Percentiles rank a stretch among this genome's conserved stretches.
These are phyloP conservation scores for Xiphydria camelus DNA, from an alignment of 2,888 invertebrate species.

Conservation along the genomic window DNA sequence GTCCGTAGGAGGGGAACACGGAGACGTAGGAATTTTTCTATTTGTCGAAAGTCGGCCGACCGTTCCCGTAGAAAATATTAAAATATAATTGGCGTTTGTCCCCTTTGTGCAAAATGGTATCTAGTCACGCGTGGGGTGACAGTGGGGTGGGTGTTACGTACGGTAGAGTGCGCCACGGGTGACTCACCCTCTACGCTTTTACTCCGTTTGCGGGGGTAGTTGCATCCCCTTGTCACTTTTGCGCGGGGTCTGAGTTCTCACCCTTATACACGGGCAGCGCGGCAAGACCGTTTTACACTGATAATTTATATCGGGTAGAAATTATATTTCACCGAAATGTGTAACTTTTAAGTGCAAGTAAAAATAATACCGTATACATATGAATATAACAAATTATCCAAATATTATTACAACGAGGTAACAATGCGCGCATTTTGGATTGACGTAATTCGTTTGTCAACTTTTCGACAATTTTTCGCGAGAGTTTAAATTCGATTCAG, in stretches of 20 bases:
- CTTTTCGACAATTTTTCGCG: no score
- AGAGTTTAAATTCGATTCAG: no score
- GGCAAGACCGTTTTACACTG: no score
- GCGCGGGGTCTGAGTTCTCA: conserved; percentile 32
- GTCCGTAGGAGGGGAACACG: no score
- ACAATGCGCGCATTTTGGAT: no score
- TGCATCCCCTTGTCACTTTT: conserved; percentile 42
- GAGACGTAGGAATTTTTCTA: conserved; percentile 26
- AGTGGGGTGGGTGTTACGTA: conserved; percentile 54
- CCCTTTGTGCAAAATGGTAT: conserved; percentile 54
- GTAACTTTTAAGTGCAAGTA: no score
- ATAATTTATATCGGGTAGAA: no score
- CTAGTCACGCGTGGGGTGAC: conserved; percentile 54
- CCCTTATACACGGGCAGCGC: conserved; percentile 17
- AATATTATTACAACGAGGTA: no score
- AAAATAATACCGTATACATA: no score
- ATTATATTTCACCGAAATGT: no score
- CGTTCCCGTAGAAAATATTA: conserved; percentile 42
- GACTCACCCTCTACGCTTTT: conserved; percentile 48
- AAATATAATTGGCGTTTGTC: conserved; percentile 57
- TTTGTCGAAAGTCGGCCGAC: conserved; percentile 25
- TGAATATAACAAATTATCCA: no score
- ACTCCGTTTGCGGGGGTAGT: conserved; percentile 24
- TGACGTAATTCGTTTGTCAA: no score
- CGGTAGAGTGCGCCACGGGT: conserved; percentile 53